phyloP scores from a whole-genome alignment of 2,113 vertebrate species.

The Castor canadensis region DNA sequence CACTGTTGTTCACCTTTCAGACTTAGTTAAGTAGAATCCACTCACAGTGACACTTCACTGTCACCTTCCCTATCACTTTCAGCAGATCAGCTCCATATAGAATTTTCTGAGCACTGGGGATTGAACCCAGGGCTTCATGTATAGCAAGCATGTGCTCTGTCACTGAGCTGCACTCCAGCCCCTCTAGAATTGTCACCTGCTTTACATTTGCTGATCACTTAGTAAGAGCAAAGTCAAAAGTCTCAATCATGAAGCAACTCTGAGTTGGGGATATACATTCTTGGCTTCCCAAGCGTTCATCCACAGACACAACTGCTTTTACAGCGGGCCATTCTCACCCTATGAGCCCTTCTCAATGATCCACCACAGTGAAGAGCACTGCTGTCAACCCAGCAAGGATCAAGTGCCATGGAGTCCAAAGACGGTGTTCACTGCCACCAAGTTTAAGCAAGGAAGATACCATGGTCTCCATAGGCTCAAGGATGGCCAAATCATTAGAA shows the following conservation, averaged over 20 bases:
- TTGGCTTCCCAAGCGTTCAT: background rate
- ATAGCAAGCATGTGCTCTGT: background rate
- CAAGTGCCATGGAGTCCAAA: background rate
- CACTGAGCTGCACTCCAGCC: too few species aligned
- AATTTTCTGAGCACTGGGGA: background rate
- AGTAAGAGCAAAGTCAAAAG: background rate
- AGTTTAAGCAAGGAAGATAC: background rate
- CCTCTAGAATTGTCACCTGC: background rate
- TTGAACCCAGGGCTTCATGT: background rate
- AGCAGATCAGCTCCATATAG: background rate
- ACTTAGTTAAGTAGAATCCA: background rate
- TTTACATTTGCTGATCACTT: background rate
- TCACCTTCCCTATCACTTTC: too few species aligned
- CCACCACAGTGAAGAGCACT: background rate
- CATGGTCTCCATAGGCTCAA: background rate
- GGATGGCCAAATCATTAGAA: background rate
- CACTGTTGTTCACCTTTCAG: too few species aligned
- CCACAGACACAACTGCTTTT: background rate
- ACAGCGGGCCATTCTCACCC: background rate
- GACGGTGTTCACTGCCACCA: accelerated
- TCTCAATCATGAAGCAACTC: background rate
- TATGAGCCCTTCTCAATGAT: background rate
- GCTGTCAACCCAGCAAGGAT: too few species aligned
- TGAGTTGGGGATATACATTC: background rate
- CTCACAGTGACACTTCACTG: too few species aligned